Percentiles rank a stretch among this genome's conserved stretches.
Evolutionary conservation across 2,113 vertebrate species (phyloP).

Genomic region (Cryptomyrus ogoouensis): DNA sequence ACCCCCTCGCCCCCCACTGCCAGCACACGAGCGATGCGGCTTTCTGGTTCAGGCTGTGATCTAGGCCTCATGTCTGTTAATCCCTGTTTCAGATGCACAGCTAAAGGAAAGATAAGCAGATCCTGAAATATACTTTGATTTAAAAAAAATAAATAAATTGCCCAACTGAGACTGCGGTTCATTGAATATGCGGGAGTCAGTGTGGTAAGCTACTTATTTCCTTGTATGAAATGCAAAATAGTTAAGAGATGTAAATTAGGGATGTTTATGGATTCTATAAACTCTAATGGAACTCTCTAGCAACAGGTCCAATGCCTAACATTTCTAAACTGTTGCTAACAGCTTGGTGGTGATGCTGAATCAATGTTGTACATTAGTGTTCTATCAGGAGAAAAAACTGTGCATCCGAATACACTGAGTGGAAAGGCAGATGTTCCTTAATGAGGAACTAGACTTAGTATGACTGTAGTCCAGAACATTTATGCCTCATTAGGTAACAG

Average conservation of each 20-base stretch:
- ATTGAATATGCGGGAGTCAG: not conserved
- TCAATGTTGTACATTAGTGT: not conserved
- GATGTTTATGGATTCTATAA: not conserved
- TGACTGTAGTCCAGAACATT: conserved; percentile 1
- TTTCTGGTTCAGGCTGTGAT: not conserved
- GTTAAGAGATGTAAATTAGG: not conserved
- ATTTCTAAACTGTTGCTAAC: not conserved
- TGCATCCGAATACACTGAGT: not conserved
- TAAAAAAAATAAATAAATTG: not conserved
- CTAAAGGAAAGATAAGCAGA: not conserved
- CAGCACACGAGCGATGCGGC: not conserved
- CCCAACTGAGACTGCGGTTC: not conserved
- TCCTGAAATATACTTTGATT: not conserved
- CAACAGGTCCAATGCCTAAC: not conserved
- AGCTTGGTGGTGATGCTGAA: not conserved
- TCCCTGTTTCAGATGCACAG: not conserved
- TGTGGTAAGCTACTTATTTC: not conserved
- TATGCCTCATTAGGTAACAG: not conserved
- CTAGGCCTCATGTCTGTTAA: not conserved
- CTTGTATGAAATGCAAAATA: not conserved
- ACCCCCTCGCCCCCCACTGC: not conserved
- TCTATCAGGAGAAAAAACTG: not conserved
- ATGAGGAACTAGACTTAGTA: not conserved
- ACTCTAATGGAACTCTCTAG: not conserved
- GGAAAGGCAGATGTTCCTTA: not conserved